phyloP scores from a whole-genome alignment of 2,888 invertebrate genomes.

The Brenthis daphne region DNA sequence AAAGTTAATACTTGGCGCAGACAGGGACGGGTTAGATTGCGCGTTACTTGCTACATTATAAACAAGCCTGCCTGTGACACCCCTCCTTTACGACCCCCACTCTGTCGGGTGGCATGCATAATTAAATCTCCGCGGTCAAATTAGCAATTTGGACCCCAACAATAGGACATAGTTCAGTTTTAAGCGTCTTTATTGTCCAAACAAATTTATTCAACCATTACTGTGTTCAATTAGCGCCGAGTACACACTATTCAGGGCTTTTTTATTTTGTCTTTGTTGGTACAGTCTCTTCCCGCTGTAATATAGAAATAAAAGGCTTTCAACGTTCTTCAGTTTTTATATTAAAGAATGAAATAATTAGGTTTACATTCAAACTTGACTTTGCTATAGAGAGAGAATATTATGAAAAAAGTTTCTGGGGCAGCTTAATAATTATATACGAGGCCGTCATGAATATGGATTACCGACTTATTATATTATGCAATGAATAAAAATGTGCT shows the following conservation, averaged over 20 bases:
- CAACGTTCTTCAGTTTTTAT: slow-evolving; percentile 37
- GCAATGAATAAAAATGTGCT: slow-evolving; percentile 37
- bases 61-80: slow-evolving; percentile 77
- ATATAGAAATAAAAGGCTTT: slow-evolving; percentile 41
- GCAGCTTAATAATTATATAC: slow-evolving; percentile 40
- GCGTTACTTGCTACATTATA: slow-evolving; percentile 79
- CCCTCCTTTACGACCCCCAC: slow-evolving; percentile 73
- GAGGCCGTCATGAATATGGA: slow-evolving; percentile 37
- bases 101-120: slow-evolving; percentile 75
- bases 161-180: slow-evolving; percentile 77
- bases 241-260: slow-evolving; percentile 56
- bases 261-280: slow-evolving; percentile 55
- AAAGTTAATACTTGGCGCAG: slow-evolving; percentile 75
- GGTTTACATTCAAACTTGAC: slow-evolving; percentile 45
- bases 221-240: slow-evolving; percentile 65
- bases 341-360: slow-evolving; percentile 46
- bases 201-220: slow-evolving; percentile 75
- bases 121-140: slow-evolving; percentile 81
- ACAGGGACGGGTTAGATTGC: slow-evolving; percentile 67
- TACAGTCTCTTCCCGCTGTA: slow-evolving; percentile 43
- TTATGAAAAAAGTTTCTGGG: slow-evolving; percentile 35
- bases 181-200: slow-evolving; percentile 74
- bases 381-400: slow-evolving; percentile 35
- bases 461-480: slow-evolving; percentile 34
- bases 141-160: slow-evolving; percentile 74